A percentile compares a stretch with the other conserved stretches of the same genome.
Evolutionary conservation across 2,888 invertebrate genomes (phyloP).

Genomic region (Tipula confusa): DNA sequence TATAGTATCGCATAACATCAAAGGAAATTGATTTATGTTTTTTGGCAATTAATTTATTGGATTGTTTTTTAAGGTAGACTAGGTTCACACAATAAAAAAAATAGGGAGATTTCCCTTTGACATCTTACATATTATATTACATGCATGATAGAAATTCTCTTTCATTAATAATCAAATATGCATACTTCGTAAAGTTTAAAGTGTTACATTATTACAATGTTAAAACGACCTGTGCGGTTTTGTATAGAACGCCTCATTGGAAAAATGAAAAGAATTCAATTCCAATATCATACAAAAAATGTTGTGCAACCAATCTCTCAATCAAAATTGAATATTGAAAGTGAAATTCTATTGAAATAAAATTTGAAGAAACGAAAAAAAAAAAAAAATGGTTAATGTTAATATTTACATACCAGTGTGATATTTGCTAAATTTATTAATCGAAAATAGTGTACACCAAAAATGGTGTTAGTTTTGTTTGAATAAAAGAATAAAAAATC

Average conservation of each 20-base stretch:
- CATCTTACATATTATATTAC: neutral
- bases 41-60: conserved; percentile 8
- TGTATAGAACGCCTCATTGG: neutral
- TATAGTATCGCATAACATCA: neutral
- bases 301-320: neutral
- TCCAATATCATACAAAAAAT: too few species aligned
- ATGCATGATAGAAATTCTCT: neutral
- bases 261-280: neutral
- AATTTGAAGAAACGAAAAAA: neutral
- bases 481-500: conserved; percentile 14
- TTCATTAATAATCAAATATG: neutral
- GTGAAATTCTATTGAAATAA: neutral
- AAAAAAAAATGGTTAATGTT: neutral
- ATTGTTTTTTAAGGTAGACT: neutral
- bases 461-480: conserved; percentile 3
- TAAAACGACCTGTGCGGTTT: neutral
- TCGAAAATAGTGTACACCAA: neutral
- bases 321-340: neutral
- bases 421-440: conserved; percentile 17
- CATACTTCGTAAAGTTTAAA: neutral
- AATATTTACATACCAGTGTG: neutral
- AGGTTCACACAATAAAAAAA: neutral
- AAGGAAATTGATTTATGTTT: conserved; percentile 8
- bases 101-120: neutral
- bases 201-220: neutral